Conservation (phyloP, 2,888 invertebrate species). For the Calameuta pallipes region DNA sequence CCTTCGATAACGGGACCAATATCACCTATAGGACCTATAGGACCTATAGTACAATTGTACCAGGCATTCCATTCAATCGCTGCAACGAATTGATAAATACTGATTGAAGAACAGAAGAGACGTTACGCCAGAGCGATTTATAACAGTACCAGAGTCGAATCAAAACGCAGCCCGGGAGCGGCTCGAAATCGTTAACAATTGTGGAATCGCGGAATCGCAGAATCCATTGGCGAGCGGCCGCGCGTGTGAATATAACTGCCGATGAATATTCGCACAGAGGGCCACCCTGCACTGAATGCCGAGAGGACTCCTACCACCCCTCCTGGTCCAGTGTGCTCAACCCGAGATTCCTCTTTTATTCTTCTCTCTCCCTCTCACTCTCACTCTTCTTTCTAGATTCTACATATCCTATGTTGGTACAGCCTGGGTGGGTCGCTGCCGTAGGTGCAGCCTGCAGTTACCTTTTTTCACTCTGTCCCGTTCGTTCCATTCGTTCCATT, state of each 20-base stretch:
- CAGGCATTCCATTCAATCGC: constrained; percentile 5
- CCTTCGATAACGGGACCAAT: too few species aligned
- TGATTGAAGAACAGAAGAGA: constrained; percentile 35
- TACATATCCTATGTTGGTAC: too few species aligned
- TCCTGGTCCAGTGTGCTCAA: constrained; percentile 12
- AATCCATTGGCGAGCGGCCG: constrained; percentile 57
- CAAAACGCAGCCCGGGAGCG: constrained; percentile 36
- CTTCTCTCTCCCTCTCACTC: constrained; percentile 4
- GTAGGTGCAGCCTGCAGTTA: background rate
- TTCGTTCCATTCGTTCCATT: background rate
- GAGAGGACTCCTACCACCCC: background rate
- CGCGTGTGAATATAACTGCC: constrained; percentile 61
- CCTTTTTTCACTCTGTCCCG: constrained; percentile 3
- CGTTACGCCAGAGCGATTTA: constrained; percentile 54
- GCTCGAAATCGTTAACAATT: constrained; percentile 57
- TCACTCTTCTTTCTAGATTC: too few species aligned
- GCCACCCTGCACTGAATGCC: constrained; percentile 15
- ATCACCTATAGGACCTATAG: too few species aligned
- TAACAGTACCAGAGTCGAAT: constrained; percentile 41
- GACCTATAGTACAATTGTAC: too few species aligned
- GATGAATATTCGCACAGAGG: constrained; percentile 35
- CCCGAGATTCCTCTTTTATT: background rate
- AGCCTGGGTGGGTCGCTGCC: too few species aligned
- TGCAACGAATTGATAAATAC: constrained; percentile 48
- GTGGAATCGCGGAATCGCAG: constrained; percentile 15